Conservation (phyloP, 2,113 vertebrate species). For the Murina feae region DNA sequence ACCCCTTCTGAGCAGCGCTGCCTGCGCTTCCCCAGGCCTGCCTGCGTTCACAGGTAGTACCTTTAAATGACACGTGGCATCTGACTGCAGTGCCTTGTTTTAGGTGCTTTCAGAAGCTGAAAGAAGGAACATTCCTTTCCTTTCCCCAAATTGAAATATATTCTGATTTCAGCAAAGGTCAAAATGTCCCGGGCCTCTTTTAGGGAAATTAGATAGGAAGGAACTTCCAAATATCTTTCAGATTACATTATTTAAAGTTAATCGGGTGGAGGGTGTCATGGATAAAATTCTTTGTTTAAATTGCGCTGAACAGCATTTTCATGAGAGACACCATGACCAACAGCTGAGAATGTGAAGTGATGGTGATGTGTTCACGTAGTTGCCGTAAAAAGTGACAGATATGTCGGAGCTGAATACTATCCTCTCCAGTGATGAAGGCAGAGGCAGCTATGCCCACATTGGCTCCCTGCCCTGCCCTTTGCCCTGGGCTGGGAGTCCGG, state of each 20-base stretch:
- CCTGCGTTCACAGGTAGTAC: conserved; percentile 19
- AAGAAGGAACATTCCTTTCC: neutral
- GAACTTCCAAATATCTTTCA: conserved; percentile 21
- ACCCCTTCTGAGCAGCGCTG: neutral
- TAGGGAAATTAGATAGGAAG: neutral
- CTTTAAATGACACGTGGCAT: conserved; percentile 38
- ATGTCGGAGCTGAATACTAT: neutral
- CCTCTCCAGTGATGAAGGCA: neutral
- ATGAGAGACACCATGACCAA: neutral
- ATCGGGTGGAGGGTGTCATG: neutral
- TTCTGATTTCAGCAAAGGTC: conserved; percentile 26
- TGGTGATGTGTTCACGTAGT: neutral
- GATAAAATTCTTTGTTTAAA: conserved; percentile 34
- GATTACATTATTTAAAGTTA: conserved; percentile 27
- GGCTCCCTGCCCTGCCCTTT: neutral
- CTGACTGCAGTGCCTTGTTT: conserved; percentile 46
- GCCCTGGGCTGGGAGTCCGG: neutral
- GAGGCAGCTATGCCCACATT: neutral
- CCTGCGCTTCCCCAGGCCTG: neutral
- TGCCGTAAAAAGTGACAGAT: conserved; percentile 25
- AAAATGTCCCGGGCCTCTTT: neutral
- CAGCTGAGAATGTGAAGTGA: conserved; percentile 16
- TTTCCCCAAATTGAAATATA: conserved; percentile 3
- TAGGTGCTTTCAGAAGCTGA: conserved; percentile 30
- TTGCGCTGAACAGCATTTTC: neutral